Evolutionary conservation across 2,797 vertebrate genomes (phyloP), one percentile per base, ranked within the genome.

Genomic region (Anniella stebbinsi): DNA sequence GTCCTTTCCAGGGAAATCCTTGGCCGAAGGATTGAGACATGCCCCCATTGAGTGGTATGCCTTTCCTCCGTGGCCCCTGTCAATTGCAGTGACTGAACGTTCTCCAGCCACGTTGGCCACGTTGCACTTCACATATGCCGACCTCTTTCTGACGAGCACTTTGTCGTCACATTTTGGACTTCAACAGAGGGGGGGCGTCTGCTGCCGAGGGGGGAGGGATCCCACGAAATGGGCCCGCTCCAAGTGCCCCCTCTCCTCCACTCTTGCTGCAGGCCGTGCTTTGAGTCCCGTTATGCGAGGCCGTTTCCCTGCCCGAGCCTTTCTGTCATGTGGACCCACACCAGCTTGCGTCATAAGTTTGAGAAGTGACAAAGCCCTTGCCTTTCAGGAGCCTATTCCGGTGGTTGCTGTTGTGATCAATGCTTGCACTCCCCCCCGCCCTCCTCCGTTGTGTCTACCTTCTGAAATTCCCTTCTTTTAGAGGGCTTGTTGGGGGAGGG

Each of bases 391-490:
- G 11, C 9, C 33, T 57, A n/a, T 25, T 77, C 60, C 45, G 38
- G 57, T 30, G 73, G 73, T 45, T 25, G 67, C 83, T 70, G 80
- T 23, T 89, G 15, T 25, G 70, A 48, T 17, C 45, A 57, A 91
- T 84, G 41, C 6, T 90, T 87, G 90, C 89, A 48, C 33, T 25
- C 2, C 0, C 9, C 87, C 88, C 60, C 91, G n/a, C 90, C 57
- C 86, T 8, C 5, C 92, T 33, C 84, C 4, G 0, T 45, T 69
- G 88, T 1, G 1, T 92, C 91, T 57, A 33, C 87, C n/a, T 87
- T 75, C 72, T 86, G 89, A 92, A 94, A 48, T 77, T 94, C 92
- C 80, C 15, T 0, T 87, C 93, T 93, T 36, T 80, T 92, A 63
- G 87, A 69, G 36, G 10, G 2, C 0, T 78, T 15, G 33, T 36